Evolutionary conservation across 2,888 invertebrate species (phyloP).

Genomic region (Acronicta alni): DNA sequence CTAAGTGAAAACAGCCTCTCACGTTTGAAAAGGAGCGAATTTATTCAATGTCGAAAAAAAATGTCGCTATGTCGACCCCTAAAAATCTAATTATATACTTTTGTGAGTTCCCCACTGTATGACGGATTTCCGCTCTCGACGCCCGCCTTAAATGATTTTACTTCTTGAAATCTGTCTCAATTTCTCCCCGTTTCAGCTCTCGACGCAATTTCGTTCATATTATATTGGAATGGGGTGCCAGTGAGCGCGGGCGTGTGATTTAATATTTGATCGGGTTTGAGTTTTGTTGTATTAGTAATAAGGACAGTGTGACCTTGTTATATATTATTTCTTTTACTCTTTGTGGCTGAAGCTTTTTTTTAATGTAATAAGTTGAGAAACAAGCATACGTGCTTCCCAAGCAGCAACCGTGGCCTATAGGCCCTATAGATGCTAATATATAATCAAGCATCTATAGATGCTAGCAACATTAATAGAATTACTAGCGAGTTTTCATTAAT

Average conservation of each 20-base stretch:
- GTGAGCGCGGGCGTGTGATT: slow-evolving; percentile 48
- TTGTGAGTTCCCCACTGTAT: slow-evolving; percentile 66
- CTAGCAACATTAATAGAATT: no score
- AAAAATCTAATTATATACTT: slow-evolving; percentile 67
- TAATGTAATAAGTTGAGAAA: no score
- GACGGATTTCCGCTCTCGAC: slow-evolving; percentile 73
- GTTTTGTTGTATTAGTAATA: slow-evolving; percentile 25
- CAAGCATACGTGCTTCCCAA: no score
- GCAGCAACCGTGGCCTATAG: no score
- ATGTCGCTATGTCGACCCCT: slow-evolving; percentile 50
- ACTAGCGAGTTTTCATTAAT: no score
- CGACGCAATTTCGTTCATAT: slow-evolving; percentile 75
- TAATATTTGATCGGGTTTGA: slow-evolving; percentile 47
- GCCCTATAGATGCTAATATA: no score
- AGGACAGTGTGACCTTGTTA: background rate
- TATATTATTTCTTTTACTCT: background rate
- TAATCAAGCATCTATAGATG: no score
- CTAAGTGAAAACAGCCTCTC: slow-evolving; percentile 47
- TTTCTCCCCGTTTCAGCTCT: slow-evolving; percentile 71
- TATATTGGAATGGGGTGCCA: slow-evolving; percentile 61
- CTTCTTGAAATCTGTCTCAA: slow-evolving; percentile 78
- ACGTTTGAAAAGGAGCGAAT: slow-evolving; percentile 39
- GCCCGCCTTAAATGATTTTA: slow-evolving; percentile 73
- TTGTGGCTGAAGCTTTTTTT: background rate
- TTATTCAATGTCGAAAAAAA: slow-evolving; percentile 41